These are phyloP conservation scores for Odontocerum albicorne DNA, from an alignment of 2,888 invertebrate genomes.

Conservation along the genomic window DNA sequence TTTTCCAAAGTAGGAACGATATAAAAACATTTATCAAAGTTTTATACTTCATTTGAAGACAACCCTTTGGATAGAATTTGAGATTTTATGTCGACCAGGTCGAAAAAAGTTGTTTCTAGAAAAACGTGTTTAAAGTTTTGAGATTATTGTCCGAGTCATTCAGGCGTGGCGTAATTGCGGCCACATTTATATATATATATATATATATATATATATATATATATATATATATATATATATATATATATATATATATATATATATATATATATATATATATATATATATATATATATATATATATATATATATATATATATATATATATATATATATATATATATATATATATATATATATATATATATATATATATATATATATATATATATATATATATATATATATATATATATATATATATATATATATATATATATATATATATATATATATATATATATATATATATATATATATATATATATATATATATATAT, in stretches of 20 bases:
- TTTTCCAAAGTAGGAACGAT: no score
- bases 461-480: conserved; percentile 4
- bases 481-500: conserved; percentile 4
- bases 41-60: no score
- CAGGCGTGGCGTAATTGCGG: background rate
- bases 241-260: conserved; percentile 9
- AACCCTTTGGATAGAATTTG: no score
- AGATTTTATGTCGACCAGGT: no score
- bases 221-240: conserved; percentile 8
- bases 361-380: conserved; percentile 9
- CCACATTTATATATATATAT: conserved; percentile 11
- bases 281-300: conserved; percentile 8
- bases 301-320: conserved; percentile 9
- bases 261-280: conserved; percentile 9
- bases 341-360: conserved; percentile 9
- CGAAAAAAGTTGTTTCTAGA: no score
- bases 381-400: conserved; percentile 1
- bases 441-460: conserved; percentile 4
- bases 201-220: conserved; percentile 9
- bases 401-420: conserved; percentile 6
- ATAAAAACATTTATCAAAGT: no score
- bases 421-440: conserved; percentile 7
- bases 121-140: no score
- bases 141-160: no score
- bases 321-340: conserved; percentile 9